Conservation (phyloP, 2,113 vertebrate genomes). For the Callionymus lyra region DNA sequence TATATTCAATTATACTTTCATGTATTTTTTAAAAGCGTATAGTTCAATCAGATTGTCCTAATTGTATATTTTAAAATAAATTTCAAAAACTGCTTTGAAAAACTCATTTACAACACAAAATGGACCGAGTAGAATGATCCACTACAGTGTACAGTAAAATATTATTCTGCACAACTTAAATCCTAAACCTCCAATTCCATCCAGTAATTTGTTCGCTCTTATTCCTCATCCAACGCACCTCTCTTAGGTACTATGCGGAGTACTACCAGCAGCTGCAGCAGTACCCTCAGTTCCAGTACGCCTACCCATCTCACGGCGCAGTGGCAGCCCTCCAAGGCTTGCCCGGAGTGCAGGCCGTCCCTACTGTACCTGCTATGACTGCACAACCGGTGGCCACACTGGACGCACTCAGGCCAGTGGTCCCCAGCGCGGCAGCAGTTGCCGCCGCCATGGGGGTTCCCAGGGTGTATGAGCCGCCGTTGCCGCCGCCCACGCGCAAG, state of each 20-base stretch:
- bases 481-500: constrained; percentile 74
- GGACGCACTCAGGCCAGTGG: constrained; percentile 69
- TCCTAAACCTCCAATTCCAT: no score
- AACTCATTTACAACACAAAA: no score
- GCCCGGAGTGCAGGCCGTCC: constrained; percentile 34
- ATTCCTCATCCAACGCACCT: neutral
- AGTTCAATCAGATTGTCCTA: no score
- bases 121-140: no score
- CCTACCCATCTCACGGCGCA: constrained; percentile 53
- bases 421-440: constrained; percentile 58
- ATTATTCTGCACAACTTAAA: no score
- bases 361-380: constrained; percentile 34
- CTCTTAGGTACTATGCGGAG: constrained; percentile 68
- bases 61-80: no score
- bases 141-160: no score
- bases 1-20: no score
- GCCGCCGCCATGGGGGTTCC: constrained; percentile 66
- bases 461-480: constrained; percentile 77
- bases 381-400: constrained; percentile 52
- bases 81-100: no score
- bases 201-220: neutral
- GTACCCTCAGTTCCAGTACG: constrained; percentile 70
- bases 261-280: constrained; percentile 74
- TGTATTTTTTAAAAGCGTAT: no score
- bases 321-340: constrained; percentile 57